Evolutionary conservation across 30 jellyfish, hydroid and myxozoan genomes (phyloP).

Genomic region (Cassiopea xamachana): DNA sequence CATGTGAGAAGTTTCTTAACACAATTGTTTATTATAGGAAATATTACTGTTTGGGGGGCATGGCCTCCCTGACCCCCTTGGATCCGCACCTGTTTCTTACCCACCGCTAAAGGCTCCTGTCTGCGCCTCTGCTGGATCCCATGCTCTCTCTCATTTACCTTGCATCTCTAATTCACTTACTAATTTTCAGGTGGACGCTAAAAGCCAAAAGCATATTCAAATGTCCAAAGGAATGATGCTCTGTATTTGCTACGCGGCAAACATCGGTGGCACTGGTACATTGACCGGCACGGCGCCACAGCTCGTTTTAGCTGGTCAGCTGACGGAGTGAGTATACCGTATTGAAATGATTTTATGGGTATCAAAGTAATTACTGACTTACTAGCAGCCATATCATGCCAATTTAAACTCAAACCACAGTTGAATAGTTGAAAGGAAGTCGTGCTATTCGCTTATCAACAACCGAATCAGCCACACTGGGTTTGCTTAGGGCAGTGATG

Average conservation of each 20-base stretch:
- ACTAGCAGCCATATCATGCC: not conserved
- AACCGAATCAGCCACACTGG: no score
- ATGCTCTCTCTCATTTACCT: no score
- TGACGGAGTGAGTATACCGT: slow-evolving; percentile 74
- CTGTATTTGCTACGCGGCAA: slow-evolving; percentile 95
- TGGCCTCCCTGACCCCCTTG: no score
- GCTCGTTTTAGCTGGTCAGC: slow-evolving; percentile 96
- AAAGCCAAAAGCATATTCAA: slow-evolving; percentile 8
- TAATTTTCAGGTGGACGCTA: slow-evolving; percentile 44
- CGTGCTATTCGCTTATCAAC: no score
- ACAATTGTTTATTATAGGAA: no score
- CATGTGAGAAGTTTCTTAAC: no score
- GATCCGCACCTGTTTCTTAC: no score
- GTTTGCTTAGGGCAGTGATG: no score
- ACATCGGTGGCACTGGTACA: slow-evolving; percentile 99
- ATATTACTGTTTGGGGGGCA: no score
- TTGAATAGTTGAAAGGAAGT: no score
- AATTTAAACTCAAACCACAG: not conserved
- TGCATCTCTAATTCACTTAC: no score
- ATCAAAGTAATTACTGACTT: not conserved
- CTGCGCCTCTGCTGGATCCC: no score
- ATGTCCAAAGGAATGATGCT: slow-evolving; percentile 95
- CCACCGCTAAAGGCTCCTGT: not conserved
- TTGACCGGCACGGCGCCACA: slow-evolving; percentile 98
- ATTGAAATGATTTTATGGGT: not conserved